phyloP scores from a whole-genome alignment of 2,797 vertebrate genomes.

The Paguma larvata region DNA sequence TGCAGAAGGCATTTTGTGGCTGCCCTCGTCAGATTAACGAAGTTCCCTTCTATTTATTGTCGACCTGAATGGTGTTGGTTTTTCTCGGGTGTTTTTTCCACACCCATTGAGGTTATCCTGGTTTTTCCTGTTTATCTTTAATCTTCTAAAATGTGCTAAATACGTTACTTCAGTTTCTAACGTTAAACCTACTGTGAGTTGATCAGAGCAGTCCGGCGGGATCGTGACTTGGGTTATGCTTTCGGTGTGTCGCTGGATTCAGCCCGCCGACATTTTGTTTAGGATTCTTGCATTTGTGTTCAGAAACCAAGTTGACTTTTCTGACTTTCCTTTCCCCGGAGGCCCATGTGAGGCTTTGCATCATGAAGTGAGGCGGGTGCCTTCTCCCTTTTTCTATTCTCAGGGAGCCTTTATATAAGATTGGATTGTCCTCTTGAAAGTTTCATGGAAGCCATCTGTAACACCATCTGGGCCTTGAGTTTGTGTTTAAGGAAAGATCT shows the following conservation, averaged over 20 bases:
- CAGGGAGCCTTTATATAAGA: background rate
- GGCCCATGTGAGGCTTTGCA: background rate
- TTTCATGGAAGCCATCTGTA: background rate
- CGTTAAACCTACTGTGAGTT: background rate
- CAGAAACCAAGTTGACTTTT: background rate
- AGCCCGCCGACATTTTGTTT: background rate
- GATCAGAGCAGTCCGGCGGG: background rate
- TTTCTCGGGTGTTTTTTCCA: background rate
- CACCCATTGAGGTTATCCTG: background rate
- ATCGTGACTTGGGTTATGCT: background rate
- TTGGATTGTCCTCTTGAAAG: background rate
- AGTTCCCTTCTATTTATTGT: background rate
- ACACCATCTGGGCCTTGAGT: background rate
- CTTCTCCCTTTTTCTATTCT: background rate
- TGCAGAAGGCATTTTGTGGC: background rate
- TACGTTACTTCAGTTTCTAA: background rate
- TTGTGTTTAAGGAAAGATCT: slow-evolving; percentile 9
- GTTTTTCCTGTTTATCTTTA: background rate
- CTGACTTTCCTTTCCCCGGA: background rate
- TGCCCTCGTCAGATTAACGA: background rate
- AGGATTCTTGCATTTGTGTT: background rate
- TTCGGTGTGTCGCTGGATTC: background rate
- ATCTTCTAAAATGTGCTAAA: background rate
- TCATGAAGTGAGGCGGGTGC: background rate
- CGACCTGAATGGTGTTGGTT: background rate